Evolutionary conservation across 2,888 invertebrate species (phyloP).

Genomic region (Ceratothoa steindachneri): DNA sequence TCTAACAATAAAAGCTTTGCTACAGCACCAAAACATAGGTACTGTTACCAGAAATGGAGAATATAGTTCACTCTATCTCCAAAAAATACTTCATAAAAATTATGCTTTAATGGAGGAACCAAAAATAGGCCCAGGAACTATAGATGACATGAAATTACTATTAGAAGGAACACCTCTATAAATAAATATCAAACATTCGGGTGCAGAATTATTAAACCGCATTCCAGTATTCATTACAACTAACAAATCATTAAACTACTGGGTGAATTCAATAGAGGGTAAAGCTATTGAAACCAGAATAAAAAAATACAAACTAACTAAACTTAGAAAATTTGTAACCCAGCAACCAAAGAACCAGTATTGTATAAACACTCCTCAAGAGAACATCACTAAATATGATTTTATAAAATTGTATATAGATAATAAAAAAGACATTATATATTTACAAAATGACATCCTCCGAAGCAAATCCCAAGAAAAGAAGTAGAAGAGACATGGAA

Average conservation of each 20-base stretch:
- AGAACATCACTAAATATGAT: neutral
- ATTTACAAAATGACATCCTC: neutral
- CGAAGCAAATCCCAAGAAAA: too few species aligned
- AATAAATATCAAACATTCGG: neutral
- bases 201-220: neutral
- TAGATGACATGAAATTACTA: constrained; percentile 2
- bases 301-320: too few species aligned
- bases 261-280: neutral
- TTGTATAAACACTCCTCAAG: too few species aligned
- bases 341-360: too few species aligned
- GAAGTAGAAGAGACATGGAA: neutral
- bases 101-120: constrained; percentile 4
- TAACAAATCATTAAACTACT: neutral
- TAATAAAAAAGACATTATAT: neutral
- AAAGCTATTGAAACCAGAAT: too few species aligned
- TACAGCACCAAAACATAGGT: neutral
- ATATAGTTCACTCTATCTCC: neutral
- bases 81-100: too few species aligned
- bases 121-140: neutral
- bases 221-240: constrained; percentile 5
- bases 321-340: too few species aligned
- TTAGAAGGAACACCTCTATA: neutral
- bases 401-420: neutral
- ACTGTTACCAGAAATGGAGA: neutral
- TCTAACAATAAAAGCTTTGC: neutral